Base-by-base conservation (phyloP, 1,140 invertebrate species). In the Drosophila oshimai region DNA sequence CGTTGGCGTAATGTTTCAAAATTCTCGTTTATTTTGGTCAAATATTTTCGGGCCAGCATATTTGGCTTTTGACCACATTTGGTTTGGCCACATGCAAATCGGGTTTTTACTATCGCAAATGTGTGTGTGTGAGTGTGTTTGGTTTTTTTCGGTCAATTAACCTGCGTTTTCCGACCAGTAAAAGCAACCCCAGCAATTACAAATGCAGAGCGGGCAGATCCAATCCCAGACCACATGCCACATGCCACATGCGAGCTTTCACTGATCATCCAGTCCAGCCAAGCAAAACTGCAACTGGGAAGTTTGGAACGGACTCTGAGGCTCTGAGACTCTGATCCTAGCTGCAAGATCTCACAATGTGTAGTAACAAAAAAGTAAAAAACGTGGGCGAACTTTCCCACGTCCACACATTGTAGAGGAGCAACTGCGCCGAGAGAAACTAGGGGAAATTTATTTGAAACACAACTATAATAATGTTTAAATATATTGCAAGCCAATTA, bases 1-100 rank as follows among this genome's bases (percentile, higher is more conserved):
- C 34, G 67, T 70, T 70, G 65, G 62, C 65, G 46, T 70, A 70
- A 70, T 70, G 65, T 70, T 70, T 70, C 51, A 70, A 70, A 70
- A 70, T 58, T 70, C 67, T 71, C 39, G n/a, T 28, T 18, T 46
- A 45, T 53, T 15, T 41, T 13, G 15, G 13, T 18, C 15, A 45
- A 64, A 55, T 45, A 36, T 37, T 29, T 47, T 9, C n/a, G 13
- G 44, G 10, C 22, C 42, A 62, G 12, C 60, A 12, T 64, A 58
- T 64, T 67, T 67, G 62, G 33, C 60, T 65, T 50, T 67, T 65
- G 18, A 10, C 42, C 67, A 58, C 53, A 70, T 70, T 70, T 58
- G 65, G 65, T 36, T 20, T 7, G 22, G 15, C 17, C 15, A 37
- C 62, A 70, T 70, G 67, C 67, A 70, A 55, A 70, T 70, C 65